Evolutionary conservation across 2,113 vertebrate genomes (phyloP).

Genomic region (Burhinus oedicnemus): DNA sequence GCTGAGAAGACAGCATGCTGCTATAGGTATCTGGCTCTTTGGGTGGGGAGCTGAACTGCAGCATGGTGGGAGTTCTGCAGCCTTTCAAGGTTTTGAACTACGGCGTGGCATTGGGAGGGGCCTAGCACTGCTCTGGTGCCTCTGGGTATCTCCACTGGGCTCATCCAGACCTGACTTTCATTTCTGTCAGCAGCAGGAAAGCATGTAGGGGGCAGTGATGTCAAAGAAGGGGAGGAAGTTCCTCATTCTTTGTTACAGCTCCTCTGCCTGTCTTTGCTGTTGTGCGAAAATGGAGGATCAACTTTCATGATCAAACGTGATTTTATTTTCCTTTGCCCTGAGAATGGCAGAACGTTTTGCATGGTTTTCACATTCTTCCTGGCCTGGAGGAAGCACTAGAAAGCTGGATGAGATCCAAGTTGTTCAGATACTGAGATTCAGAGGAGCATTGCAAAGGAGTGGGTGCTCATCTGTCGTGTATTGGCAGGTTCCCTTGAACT

Average conservation of each 20-base stretch:
- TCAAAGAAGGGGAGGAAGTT: background rate
- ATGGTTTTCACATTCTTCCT: background rate
- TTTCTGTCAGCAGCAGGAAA: constrained; percentile 31
- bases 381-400: background rate
- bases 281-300: background rate
- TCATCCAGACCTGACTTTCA: constrained; percentile 8
- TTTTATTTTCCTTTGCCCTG: background rate
- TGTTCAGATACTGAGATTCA: background rate
- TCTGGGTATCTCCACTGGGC: background rate
- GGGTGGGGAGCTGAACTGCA: background rate
- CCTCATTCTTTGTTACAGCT: background rate
- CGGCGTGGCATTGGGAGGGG: background rate
- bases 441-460: background rate
- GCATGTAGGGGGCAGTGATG: background rate
- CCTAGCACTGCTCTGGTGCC: background rate
- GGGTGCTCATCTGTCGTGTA: background rate
- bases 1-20: background rate
- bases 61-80: background rate
- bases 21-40: background rate
- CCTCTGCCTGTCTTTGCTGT: background rate
- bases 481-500: constrained; percentile 9
- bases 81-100: constrained; percentile 2
- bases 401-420: background rate
- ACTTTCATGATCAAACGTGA: background rate
- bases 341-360: background rate